Evolutionary conservation across 2,888 invertebrate species (phyloP).

Genomic region (Oscheius sp.): DNA sequence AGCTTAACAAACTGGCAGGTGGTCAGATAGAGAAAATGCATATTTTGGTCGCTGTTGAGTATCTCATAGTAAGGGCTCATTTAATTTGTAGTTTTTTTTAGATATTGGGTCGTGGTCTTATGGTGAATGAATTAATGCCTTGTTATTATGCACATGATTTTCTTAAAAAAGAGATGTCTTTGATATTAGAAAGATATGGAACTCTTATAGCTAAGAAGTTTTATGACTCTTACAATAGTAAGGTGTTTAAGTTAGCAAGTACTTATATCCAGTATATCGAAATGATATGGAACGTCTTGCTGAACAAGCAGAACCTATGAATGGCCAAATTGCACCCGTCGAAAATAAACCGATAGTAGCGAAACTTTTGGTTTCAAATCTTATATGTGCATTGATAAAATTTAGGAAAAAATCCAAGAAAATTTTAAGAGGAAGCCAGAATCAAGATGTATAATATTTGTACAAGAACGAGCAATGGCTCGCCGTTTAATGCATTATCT

Average conservation of each 20-base stretch:
- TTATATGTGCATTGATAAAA: not conserved
- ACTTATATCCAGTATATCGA: not conserved
- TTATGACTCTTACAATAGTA: not conserved
- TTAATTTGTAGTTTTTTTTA: not conserved
- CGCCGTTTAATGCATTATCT: constrained; percentile 38
- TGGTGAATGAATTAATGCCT: constrained; percentile 21
- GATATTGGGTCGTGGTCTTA: not conserved
- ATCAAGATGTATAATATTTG: constrained; percentile 48
- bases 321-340: not conserved
- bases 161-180: not conserved
- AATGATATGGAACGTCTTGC: not conserved
- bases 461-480: constrained; percentile 44
- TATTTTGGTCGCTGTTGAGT: constrained; percentile 4
- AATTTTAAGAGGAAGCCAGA: constrained; percentile 35
- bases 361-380: not conserved
- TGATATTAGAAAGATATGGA: not conserved
- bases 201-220: not conserved
- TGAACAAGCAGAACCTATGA: not conserved
- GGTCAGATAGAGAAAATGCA: not conserved
- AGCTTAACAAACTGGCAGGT: not conserved
- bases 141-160: constrained; percentile 1
- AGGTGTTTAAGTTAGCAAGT: not conserved
- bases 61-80: constrained; percentile 5
- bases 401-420: not conserved
- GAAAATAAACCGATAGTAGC: not conserved